Evolutionary conservation across 2,888 invertebrate genomes (phyloP).

Genomic region (Uropetala carovei): DNA sequence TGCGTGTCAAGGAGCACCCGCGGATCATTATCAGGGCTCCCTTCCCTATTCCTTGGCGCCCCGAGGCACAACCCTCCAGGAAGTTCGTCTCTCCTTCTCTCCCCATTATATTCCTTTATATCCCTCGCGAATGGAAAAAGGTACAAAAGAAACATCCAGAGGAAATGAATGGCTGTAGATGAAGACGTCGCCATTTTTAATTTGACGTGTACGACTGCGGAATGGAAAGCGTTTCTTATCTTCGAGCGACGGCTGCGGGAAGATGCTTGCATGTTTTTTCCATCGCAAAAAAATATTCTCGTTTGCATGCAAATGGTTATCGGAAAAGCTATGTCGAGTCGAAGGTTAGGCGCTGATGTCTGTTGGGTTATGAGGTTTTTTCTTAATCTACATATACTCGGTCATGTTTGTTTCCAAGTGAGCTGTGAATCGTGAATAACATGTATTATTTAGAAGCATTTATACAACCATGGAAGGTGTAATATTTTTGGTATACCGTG

Average conservation of each 20-base stretch:
- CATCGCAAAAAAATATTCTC: no score
- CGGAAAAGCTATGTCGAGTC: no score
- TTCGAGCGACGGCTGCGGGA: background rate
- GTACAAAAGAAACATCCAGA: background rate
- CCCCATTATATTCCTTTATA: background rate
- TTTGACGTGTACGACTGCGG: background rate
- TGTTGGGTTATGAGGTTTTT: no score
- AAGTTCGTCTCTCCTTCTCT: background rate
- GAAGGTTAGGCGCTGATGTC: no score
- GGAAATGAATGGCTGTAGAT: background rate
- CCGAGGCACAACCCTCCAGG: background rate
- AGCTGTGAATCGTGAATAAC: no score
- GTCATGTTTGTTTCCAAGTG: no score
- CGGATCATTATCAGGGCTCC: slow-evolving; percentile 42
- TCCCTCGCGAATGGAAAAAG: background rate
- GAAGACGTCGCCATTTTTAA: background rate
- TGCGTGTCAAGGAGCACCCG: slow-evolving; percentile 29
- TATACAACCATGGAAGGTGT: no score
- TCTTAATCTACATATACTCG: no score
- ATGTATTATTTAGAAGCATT: no score
- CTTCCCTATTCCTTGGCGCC: background rate
- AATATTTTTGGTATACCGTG: no score
- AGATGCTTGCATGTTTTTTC: no score
- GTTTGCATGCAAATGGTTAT: no score
- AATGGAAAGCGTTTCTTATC: background rate